A percentile compares a stretch with the other conserved stretches of the same genome.
phyloP scores from a whole-genome alignment of 2,797 vertebrate species.

The Notolabrus celidotus region DNA sequence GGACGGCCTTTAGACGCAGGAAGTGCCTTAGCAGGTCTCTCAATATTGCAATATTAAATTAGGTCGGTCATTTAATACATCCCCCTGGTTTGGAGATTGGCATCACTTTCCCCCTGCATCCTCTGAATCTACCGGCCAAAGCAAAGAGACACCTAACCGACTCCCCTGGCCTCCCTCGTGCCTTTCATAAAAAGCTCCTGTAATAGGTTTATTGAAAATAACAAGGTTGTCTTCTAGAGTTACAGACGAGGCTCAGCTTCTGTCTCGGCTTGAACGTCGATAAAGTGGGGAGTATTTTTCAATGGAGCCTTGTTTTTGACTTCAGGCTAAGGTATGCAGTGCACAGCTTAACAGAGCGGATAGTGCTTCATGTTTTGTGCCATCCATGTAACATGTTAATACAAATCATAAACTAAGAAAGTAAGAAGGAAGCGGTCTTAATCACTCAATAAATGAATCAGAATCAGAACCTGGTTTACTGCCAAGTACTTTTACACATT shows the following conservation, averaged over 20 bases:
- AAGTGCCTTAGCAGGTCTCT: slow-evolving; percentile 81
- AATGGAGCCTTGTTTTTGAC: slow-evolving; percentile 33
- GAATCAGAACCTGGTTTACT: background rate
- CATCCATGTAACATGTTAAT: background rate
- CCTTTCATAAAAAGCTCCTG: slow-evolving; percentile 69
- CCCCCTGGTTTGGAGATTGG: slow-evolving; percentile 67
- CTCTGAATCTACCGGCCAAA: slow-evolving; percentile 65
- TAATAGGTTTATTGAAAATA: slow-evolving; percentile 83
- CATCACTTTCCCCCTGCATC: slow-evolving; percentile 72
- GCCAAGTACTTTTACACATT: background rate
- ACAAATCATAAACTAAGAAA: slow-evolving; percentile 19
- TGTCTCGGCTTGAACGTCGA: slow-evolving; percentile 66
- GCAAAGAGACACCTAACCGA: slow-evolving; percentile 72
- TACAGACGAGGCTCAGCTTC: slow-evolving; percentile 65
- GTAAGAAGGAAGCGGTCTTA: background rate
- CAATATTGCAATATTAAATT: slow-evolving; percentile 80
- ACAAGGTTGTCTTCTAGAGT: slow-evolving; percentile 80
- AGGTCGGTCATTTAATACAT: slow-evolving; percentile 80
- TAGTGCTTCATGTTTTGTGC: background rate
- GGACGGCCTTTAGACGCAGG: slow-evolving; percentile 78
- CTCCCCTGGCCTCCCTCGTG: slow-evolving; percentile 53
- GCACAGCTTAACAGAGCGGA: slow-evolving; percentile 5
- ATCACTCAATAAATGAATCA: background rate
- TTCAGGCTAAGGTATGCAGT: slow-evolving; percentile 3
- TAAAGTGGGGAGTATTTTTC: slow-evolving; percentile 55